A percentile compares a stretch with the other conserved stretches of the same genome.
phyloP scores from a whole-genome alignment of 2,113 vertebrate genomes.

The Pandion haliaetus region DNA sequence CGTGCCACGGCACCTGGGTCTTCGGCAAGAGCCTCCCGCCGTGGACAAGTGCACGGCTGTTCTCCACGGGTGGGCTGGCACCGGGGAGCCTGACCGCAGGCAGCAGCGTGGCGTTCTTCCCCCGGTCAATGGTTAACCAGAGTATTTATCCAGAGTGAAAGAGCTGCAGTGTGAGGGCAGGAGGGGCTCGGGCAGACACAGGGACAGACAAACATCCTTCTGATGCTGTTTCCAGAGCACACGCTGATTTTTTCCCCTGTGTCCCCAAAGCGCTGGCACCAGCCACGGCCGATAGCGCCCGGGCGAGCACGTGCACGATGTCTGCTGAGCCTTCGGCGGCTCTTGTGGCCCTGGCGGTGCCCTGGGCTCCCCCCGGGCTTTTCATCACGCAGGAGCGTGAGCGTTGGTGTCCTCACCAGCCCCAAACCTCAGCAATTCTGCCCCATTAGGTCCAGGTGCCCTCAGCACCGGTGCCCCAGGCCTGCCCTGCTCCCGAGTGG shows the following conservation, averaged over 20 bases:
- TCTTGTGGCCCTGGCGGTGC: fast-evolving
- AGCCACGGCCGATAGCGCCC: fast-evolving
- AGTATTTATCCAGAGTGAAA: background rate
- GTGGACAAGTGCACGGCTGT: fast-evolving
- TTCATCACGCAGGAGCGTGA: fast-evolving
- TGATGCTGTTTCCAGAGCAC: background rate
- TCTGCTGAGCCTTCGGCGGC: background rate
- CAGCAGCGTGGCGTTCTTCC: background rate
- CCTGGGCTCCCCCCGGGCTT: background rate
- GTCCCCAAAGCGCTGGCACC: background rate
- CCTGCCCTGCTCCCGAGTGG: fast-evolving
- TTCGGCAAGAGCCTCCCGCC: background rate
- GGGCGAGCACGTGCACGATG: fast-evolving
- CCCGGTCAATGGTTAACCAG: background rate
- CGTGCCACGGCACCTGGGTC: fast-evolving
- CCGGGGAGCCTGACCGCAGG: fast-evolving
- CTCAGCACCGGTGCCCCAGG: fast-evolving
- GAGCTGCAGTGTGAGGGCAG: background rate
- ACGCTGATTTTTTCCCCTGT: background rate
- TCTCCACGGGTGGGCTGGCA: background rate
- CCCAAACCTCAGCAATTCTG: background rate
- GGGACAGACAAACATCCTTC: background rate
- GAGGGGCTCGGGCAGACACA: background rate
- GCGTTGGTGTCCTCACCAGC: background rate
- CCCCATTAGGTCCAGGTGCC: fast-evolving